Evolutionary conservation across 2,797 vertebrate species (phyloP).

Genomic region (Coccyzus lansbergi): DNA sequence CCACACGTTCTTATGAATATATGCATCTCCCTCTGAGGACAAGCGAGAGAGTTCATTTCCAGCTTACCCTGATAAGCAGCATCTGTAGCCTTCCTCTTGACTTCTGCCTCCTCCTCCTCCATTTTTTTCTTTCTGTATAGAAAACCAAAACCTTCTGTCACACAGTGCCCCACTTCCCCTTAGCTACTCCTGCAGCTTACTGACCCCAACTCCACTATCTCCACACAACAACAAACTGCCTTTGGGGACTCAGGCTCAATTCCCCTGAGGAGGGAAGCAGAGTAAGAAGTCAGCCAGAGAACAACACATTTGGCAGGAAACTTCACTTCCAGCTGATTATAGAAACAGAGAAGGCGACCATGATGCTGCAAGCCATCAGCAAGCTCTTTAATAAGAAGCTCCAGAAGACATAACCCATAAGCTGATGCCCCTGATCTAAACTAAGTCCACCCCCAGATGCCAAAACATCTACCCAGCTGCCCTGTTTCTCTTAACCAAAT

Average conservation of each 20-base stretch:
- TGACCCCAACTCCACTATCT: not conserved
- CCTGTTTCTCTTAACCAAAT: not conserved
- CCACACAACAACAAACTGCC: not conserved
- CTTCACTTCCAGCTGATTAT: not conserved
- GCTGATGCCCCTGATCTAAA: not conserved
- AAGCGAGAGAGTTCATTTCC: not conserved
- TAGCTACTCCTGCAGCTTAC: not conserved
- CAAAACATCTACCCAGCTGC: not conserved
- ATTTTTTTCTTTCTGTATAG: slow-evolving; percentile 88
- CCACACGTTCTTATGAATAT: not conserved
- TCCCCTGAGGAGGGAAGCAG: not conserved
- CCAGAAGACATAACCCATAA: not conserved
- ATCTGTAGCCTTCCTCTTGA: slow-evolving; percentile 91
- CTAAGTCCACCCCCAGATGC: not conserved
- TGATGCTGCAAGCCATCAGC: not conserved
- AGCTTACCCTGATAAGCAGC: slow-evolving; percentile 91
- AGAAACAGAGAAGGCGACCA: not conserved
- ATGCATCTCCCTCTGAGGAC: not conserved
- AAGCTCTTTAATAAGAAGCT: not conserved
- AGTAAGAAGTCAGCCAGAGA: not conserved
- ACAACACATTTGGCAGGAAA: not conserved
- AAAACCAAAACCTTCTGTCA: slow-evolving; percentile 25
- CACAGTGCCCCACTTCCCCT: not conserved
- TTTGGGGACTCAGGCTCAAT: not conserved
- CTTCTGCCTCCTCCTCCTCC: slow-evolving; percentile 91